phyloP scores from a whole-genome alignment of 2,888 invertebrate genomes.

The Latheticus oryzae region DNA sequence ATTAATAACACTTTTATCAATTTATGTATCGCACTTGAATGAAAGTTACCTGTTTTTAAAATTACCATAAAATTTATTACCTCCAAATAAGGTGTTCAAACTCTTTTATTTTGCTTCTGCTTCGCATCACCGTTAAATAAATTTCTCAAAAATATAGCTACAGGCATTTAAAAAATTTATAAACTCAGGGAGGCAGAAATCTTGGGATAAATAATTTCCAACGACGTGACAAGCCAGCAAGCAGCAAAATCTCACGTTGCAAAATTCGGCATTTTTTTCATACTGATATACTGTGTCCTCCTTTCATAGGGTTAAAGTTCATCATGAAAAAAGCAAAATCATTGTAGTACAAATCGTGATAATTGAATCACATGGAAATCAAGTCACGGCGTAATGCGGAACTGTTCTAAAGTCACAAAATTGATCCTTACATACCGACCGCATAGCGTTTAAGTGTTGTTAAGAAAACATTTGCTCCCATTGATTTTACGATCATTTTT shows the following conservation, averaged over 20 bases:
- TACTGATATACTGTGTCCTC: slow-evolving; percentile 1
- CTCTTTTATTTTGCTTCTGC: no score
- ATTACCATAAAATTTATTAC: no score
- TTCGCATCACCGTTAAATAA: no score
- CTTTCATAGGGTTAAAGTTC: slow-evolving; percentile 16
- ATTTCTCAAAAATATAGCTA: no score
- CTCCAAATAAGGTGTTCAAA: no score
- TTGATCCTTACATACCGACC: slow-evolving; percentile 46
- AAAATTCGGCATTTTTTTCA: slow-evolving; percentile 4
- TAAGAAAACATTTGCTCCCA: slow-evolving; percentile 60
- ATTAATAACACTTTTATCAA: no score
- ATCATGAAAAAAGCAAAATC: slow-evolving; percentile 7
- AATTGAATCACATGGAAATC: slow-evolving; percentile 60
- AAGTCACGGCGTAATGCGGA: slow-evolving; percentile 59
- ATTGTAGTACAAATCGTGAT: slow-evolving; percentile 55
- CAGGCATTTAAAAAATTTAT: no score
- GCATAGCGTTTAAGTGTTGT: slow-evolving; percentile 48
- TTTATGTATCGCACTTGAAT: no score
- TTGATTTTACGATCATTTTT: slow-evolving; percentile 66
- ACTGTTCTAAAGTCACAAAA: slow-evolving; percentile 48
- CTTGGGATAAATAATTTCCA: neutral
- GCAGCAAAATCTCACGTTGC: slow-evolving; percentile 2
- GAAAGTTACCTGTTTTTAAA: no score
- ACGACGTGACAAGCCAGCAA: slow-evolving; percentile 5
- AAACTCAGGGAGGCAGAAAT: neutral